These are phyloP conservation scores for Drosophila nasuta DNA, from an alignment of 1,140 invertebrate genomes.

Conservation along the genomic window DNA sequence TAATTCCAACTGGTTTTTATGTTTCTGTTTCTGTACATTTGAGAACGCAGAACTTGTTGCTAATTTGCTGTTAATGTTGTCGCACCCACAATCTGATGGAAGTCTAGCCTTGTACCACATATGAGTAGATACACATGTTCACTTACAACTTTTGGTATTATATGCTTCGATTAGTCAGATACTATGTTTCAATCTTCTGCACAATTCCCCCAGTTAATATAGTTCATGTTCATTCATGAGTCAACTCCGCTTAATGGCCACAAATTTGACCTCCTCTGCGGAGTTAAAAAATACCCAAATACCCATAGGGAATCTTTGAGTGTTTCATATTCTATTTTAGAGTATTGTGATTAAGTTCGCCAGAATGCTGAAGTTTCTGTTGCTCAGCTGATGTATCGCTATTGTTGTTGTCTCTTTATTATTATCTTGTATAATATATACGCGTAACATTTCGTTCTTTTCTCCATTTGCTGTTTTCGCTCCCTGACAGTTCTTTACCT, in stretches of 20 bases:
- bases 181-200: background rate
- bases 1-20: constrained; percentile 57
- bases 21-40: constrained; percentile 3
- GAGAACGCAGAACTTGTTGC: constrained; percentile 27
- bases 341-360: constrained; percentile 67
- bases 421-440: constrained; percentile 78
- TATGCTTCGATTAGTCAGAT: background rate
- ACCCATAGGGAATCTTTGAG: constrained; percentile 27
- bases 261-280: constrained; percentile 46
- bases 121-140: background rate
- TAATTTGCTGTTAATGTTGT: constrained; percentile 41
- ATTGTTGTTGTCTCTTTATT: constrained; percentile 46
- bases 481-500: constrained; percentile 14
- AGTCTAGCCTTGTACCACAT: constrained; percentile 16
- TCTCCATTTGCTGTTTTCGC: constrained; percentile 43
- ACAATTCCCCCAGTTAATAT: background rate
- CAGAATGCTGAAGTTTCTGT: constrained; percentile 45
- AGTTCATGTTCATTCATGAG: constrained; percentile 40
- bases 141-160: background rate
- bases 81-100: constrained; percentile 50
- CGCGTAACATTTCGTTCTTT: constrained; percentile 78
- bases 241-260: constrained; percentile 40
- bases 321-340: constrained; percentile 76
- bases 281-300: constrained; percentile 22
- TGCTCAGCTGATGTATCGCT: constrained; percentile 16